Base-by-base conservation (phyloP, 2,113 vertebrate species). In the Proterorhinus semilunaris region DNA sequence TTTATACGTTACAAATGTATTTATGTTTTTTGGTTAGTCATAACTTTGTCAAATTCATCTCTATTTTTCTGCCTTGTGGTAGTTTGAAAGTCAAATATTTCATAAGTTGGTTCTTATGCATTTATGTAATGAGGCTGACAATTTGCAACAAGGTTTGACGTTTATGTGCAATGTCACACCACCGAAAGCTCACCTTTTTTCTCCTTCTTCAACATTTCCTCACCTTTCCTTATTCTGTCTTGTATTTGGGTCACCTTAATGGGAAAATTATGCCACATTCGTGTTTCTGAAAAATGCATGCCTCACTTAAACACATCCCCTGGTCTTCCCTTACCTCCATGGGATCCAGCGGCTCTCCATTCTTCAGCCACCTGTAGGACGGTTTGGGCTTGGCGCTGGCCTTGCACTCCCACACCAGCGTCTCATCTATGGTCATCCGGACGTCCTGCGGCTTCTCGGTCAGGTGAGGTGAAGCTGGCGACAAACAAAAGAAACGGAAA, bases 341-440 rank as follows among this genome's bases (percentile, higher is more conserved):
- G 10, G 92, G 88, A 79, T 95, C 82, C 65, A 99, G 91, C 0
- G 88, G 88, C 72, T 96, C 93, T 7, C 97, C 96, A 0, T 98
- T 97, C 81, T 95, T 98, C 68, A 98, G 91, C 97, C 97, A 99
- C 74, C 85, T 91, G 84, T 97, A 98, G 0, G 95, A 94, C 53
- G 97, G 95, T 15, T 95, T 95, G 0, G 97, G 97, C 45, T 95
- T 94, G 7, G 95, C 97, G 0, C 79, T 96, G 1, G 97, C 97
- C 58, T 93, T 95, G 82, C 97, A 98, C 3, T 98, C 96, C 96
- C 96, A 97, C 57, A 87, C 47, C 6, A 98, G 89, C 1, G 88
- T 94, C 21, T 98, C 97, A 65, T 97, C 97, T 0, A 98, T 94
- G 65, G 95, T 93, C 65, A 88, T 93, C 0, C 92, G 95, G 1